Evolutionary conservation across 2,888 invertebrate genomes (phyloP), one percentile per base, ranked within the genome.

Genomic region (Hyposoter didymator): DNA sequence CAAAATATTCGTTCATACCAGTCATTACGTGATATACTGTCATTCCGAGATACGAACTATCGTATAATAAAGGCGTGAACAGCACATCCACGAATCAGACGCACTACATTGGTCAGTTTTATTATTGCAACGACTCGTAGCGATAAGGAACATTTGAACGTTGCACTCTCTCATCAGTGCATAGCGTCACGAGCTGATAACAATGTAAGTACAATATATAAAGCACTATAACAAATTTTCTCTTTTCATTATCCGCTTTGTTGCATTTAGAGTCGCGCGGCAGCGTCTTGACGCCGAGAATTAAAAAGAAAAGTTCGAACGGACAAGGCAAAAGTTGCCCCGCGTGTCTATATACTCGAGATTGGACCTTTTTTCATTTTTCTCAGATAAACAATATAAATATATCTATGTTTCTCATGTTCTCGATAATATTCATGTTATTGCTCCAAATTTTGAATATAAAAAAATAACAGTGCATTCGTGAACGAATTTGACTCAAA

Each of bases 141-240:
- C 52, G 73, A 80, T 80, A 73, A 80, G 64, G n/a, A 14, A 66
- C 64, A 64, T 64, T 43, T 73, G 43, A 72, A 73, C 66, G 43
- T 49, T 80, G 64, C 66, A 66, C 80, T 80, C 52, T 22, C 22
- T 79, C 73, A 62, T 79, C 66, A 62, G 12, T 28, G 14, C 22
- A n/a, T 10, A 55, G 52, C 52, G 35, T 66, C 52, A 39, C 43
- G 19, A n/a, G 43, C 22, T 55, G 45, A 80, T 66, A 73, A 64
- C 14, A 66, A 67, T 78, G 28, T 28, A 59, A 14, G 74, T 28
- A 62, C n/a, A 35, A 10, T 62, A 10, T 62, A 66, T 28, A 14
- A 59, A 66, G 59, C 43, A 39, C 7, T 43, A 47, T 22, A 39
- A 39, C 19, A 39, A 39, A 10, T n/a, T 39, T 66, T 66, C 39